phyloP scores from a whole-genome alignment of 2,888 invertebrate genomes.

The Drosophila siamana region DNA sequence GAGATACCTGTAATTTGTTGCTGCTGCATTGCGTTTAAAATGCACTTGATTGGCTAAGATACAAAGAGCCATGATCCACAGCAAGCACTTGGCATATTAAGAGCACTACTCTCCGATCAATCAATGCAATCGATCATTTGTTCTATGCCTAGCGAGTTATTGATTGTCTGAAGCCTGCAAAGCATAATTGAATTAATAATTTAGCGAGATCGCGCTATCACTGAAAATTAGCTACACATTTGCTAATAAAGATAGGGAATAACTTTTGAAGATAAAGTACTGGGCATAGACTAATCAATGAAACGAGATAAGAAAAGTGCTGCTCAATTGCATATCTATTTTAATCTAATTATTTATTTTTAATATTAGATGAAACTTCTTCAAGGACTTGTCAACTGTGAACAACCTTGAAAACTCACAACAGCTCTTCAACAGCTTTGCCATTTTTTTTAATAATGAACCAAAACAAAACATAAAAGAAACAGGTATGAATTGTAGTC shows the following conservation, averaged over 20 bases:
- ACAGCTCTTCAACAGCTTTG: slow-evolving; percentile 33
- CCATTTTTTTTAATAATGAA: slow-evolving; percentile 36
- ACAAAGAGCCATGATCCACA: slow-evolving; percentile 11
- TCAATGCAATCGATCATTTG: slow-evolving; percentile 12
- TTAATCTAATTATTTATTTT: no score
- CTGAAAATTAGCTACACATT: neutral
- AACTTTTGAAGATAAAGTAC: neutral
- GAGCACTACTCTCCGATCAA: neutral
- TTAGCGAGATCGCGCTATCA: neutral
- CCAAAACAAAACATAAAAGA: slow-evolving; percentile 17
- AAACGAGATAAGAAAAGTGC: neutral
- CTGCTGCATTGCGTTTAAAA: slow-evolving; percentile 63
- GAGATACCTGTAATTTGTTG: slow-evolving; percentile 69
- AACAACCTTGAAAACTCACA: slow-evolving; percentile 42
- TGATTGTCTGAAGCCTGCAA: neutral
- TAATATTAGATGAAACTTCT: no score
- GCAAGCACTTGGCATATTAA: slow-evolving; percentile 6
- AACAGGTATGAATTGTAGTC: slow-evolving; percentile 60
- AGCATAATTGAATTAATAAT: neutral
- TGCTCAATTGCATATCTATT: no score
- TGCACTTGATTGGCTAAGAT: slow-evolving; percentile 50
- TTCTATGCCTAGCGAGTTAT: slow-evolving; percentile 1
- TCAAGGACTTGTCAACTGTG: neutral
- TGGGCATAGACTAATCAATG: neutral
- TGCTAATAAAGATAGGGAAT: neutral